Conservation (phyloP, 2,797 vertebrate genomes). For the Sebastes miniatus region DNA sequence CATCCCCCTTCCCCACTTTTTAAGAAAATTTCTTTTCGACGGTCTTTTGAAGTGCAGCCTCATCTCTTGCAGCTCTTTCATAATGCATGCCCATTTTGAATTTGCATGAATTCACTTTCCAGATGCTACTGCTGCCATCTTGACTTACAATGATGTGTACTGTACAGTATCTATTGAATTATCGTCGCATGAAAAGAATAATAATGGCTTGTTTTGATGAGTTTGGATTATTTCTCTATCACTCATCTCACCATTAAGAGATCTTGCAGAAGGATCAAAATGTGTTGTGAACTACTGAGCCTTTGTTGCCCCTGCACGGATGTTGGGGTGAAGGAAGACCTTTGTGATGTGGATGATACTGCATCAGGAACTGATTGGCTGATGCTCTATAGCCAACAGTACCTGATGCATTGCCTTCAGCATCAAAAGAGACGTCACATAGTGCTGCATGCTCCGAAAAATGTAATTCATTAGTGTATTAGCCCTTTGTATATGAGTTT, state of each 20-base stretch:
- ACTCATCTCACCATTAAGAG: background rate
- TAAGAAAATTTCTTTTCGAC: slow-evolving; percentile 59
- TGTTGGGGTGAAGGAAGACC: slow-evolving; percentile 53
- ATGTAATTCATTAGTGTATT: background rate
- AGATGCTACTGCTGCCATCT: slow-evolving; percentile 80
- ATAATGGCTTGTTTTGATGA: slow-evolving; percentile 45
- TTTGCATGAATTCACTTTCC: slow-evolving; percentile 79
- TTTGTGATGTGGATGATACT: slow-evolving; percentile 99
- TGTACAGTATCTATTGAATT: slow-evolving; percentile 74
- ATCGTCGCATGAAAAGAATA: slow-evolving; percentile 60
- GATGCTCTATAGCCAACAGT: slow-evolving; percentile 90
- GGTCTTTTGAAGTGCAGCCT: slow-evolving; percentile 75
- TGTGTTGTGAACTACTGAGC: slow-evolving; percentile 2
- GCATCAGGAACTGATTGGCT: slow-evolving; percentile 99
- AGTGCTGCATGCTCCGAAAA: background rate
- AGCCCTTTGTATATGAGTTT: background rate
- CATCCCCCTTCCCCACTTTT: slow-evolving; percentile 58
- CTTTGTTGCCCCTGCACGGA: slow-evolving; percentile 15
- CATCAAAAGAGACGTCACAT: slow-evolving; percentile 81
- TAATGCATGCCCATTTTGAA: slow-evolving; percentile 76
- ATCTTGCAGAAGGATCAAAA: slow-evolving; percentile 6
- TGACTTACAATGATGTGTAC: slow-evolving; percentile 74
- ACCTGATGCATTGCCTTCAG: slow-evolving; percentile 99
- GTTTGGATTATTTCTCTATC: slow-evolving; percentile 36
- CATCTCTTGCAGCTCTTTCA: slow-evolving; percentile 74